Conservation (phyloP, 2,113 vertebrate genomes). For the mouse (Mus musculus) region GRCm39 chr4:36548501-36549000, state of each 20-base stretch:
- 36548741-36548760: slow-evolving; percentile 60
- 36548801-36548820: slow-evolving; percentile 60
- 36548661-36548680: not conserved
- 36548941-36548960: slow-evolving; percentile 80
- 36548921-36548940: slow-evolving; percentile 85
- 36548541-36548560: not conserved
- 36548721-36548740: slow-evolving; percentile 36
- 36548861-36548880: slow-evolving; percentile 72
- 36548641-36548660: not conserved
- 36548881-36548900: slow-evolving; percentile 75
- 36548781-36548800: slow-evolving; percentile 77
- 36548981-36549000: slow-evolving; percentile 83
- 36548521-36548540: slow-evolving; percentile 15
- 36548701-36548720: not conserved
- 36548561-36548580: not conserved
- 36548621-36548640: not conserved
- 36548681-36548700: not conserved
- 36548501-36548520: slow-evolving; percentile 45
- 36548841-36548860: slow-evolving; percentile 79
- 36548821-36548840: slow-evolving; percentile 64
- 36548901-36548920: slow-evolving; percentile 84
- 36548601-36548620: not conserved
- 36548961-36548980: slow-evolving; percentile 76
- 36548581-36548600: not conserved
- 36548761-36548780: slow-evolving; percentile 63